Evolutionary conservation across 2,113 vertebrate genomes (phyloP), one percentile per base, ranked within the genome.

Genomic region (Vicugna pacos): DNA sequence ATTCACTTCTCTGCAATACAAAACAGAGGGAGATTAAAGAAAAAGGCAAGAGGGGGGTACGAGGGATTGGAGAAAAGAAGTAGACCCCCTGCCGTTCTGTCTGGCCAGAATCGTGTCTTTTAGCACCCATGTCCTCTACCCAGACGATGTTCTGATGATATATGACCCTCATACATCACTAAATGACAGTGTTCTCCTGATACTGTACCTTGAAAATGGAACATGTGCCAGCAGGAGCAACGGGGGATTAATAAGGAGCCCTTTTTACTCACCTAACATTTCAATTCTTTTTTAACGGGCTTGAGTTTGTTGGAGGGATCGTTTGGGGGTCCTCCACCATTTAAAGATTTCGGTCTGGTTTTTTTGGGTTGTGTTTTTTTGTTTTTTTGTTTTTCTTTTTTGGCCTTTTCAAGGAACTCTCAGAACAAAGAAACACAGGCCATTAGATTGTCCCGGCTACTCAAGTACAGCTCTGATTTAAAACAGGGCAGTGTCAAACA

Each of bases 11-110:
- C 98, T 98, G 97, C 98, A 98, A 98, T 97, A 98, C 97, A 98
- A 98, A 98, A 87, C 98, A 97, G 94, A 92, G 96, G 70, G 96
- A 98, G 98, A 99, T 99, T 98, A 99, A 98, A 99, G 98, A 97
- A 97, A 98, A 97, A 82, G 96, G 91, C 97, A 17, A 65, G 60
- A 60, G 73, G 73, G 60, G 42, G 26, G 76, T 79, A 19, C 48
- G 76, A 73, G 54, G 79, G 52, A 79, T 50, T 60, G 70, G 77
- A 97, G 97, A 48, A 97, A 98, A 98, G 97, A 98, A 98, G 97
- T 96, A 94, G 97, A 93, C 96, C 94, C 97, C 98, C 98, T 90
- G 98, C 96, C 97, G 98, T 58, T 98, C 98, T 95, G 98, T 99
- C 98, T 98, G 98, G 98, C 98, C 98, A 98, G 97, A 98, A 98